Percentiles rank a stretch among this genome's conserved stretches.
phyloP scores from a whole-genome alignment of 2,113 vertebrate species.

The Zapornia atra region DNA sequence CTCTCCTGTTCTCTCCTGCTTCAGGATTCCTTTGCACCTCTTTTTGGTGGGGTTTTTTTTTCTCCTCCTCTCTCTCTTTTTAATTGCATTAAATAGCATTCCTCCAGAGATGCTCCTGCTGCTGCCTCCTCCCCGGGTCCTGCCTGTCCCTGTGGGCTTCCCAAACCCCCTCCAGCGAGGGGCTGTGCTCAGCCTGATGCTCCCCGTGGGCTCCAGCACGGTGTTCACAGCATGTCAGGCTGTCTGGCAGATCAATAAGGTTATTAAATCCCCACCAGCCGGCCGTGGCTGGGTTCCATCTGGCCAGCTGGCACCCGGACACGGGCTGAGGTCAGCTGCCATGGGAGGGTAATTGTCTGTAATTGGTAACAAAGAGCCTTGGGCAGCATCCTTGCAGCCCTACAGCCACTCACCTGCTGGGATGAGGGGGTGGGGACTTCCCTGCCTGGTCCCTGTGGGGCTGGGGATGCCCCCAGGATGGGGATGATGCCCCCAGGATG shows the following conservation, averaged over 20 bases:
- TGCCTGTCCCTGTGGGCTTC: background rate
- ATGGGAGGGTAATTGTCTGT: background rate
- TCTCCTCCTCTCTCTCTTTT: background rate
- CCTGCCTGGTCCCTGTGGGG: accelerated
- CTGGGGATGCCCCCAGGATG: too few relatives aligned
- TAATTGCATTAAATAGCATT: background rate
- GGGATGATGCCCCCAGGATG: too few relatives aligned
- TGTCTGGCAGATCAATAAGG: background rate
- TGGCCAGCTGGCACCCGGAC: background rate
- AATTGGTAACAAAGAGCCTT: background rate
- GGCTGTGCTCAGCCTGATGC: background rate
- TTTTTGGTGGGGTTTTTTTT: too few relatives aligned
- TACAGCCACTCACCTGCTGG: accelerated
- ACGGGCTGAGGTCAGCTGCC: background rate
- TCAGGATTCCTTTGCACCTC: background rate
- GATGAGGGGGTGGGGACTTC: background rate
- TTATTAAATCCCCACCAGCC: background rate
- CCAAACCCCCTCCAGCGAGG: background rate
- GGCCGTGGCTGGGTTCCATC: background rate
- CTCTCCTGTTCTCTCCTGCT: background rate
- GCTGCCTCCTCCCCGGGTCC: accelerated
- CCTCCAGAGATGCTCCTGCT: background rate
- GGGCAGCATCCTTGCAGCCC: background rate
- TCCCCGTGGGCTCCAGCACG: background rate
- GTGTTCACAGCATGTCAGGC: background rate